Base-by-base conservation (phyloP, 2,797 vertebrate species). In the Adelosebastes latens region DNA sequence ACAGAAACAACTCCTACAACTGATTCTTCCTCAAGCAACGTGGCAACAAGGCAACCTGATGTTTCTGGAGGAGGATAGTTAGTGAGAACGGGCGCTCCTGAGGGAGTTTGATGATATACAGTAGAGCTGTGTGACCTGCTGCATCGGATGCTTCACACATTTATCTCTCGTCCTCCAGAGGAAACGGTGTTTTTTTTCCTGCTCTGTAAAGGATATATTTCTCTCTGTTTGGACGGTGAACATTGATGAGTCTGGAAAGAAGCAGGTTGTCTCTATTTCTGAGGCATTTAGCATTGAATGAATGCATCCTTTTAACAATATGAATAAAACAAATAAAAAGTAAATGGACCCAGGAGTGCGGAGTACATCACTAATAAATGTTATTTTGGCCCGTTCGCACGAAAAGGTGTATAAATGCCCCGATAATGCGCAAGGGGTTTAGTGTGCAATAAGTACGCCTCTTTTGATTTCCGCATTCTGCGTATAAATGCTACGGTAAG, bases 31-130 rank as follows among this genome's bases (percentile, higher is more conserved):
- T 22, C 7, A 0, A 46, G 60, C 63, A 31, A 9, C 62, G 25
- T 18, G 36, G 62, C 31, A 73, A 55, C 72, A 16, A 39, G 49
- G 39, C 55, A 12, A 60, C 13, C 46, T 22, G 39, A 8, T 16
- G 49, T 22, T 46, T 27, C 42, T 7, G 5, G 24, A 24, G 36
- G 67, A 64, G 39, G 55, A 8, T 49, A 1, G 65, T 60, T 49
- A 49, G 36, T 16, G 14, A 49, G 27, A 14, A 5, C 20, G 0
- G 6, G 2, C 1, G 3, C 4, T 86, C 83, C 76, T 9, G 22
- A 14, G 76, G 74, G 81, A 84, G 52, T 64, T 20, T 9, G 52
- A 61, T 66, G 77, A 85, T 77, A 5, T 13, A 81, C 60, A 52
- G 74, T 52, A 1, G 16, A 49, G 39, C 63, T 22, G 66, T n/a